Evolutionary conservation across 2,888 invertebrate genomes (phyloP).

Genomic region (Mystacides longicornis): DNA sequence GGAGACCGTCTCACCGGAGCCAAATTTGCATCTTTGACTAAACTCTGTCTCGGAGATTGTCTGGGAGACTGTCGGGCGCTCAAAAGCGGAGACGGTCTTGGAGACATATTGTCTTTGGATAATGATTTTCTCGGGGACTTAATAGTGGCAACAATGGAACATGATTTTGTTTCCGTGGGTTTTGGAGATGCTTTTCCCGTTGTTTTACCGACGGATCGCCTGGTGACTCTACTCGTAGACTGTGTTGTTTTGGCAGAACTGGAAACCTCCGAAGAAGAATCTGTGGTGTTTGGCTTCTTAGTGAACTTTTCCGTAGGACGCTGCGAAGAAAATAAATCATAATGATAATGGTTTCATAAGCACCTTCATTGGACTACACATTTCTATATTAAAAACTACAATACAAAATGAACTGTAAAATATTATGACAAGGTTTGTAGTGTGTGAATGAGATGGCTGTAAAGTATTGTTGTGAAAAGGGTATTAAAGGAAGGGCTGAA

Average conservation of each 20-base stretch:
- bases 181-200: background rate
- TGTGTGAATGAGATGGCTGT: too few relatives aligned
- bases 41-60: background rate
- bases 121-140: background rate
- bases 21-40: background rate
- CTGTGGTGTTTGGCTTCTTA: background rate
- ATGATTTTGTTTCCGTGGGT: conserved; percentile 23
- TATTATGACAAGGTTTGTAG: too few relatives aligned
- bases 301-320: background rate
- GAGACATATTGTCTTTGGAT: background rate
- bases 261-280: background rate
- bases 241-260: background rate
- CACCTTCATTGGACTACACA: too few relatives aligned
- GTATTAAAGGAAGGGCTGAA: too few relatives aligned
- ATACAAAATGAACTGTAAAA: too few relatives aligned
- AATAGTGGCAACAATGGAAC: too few relatives aligned
- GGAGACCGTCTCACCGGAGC: background rate
- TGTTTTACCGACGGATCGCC: background rate
- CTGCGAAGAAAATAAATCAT: too few relatives aligned
- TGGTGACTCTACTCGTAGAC: background rate
- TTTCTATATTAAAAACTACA: too few relatives aligned
- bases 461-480: too few relatives aligned
- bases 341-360: too few relatives aligned
- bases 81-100: background rate
- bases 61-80: background rate